Base-by-base conservation (phyloP, 2,888 invertebrate species). In the Torymus texanus region DNA sequence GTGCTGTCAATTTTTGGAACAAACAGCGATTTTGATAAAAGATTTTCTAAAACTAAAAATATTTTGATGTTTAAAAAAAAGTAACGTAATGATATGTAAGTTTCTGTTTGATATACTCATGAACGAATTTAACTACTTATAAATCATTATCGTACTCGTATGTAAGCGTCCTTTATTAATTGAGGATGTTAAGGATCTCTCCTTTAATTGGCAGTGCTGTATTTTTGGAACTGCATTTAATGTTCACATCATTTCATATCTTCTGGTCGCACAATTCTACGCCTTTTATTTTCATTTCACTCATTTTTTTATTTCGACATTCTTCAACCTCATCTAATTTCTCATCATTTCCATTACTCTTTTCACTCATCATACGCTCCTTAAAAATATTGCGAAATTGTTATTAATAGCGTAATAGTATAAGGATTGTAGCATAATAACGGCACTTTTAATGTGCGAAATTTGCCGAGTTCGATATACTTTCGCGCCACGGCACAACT, bases 1-100 rank as follows among this genome's bases (percentile, higher is more conserved):
- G 75, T 66, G 16, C 75, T 81, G 78, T 75, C 71, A 72, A 81
- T 78, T 78, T 66, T 58, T 58, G 67, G 74, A 61, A 79, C 71
- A 58, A 55, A 63, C 59, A 0, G 12, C 18, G 58, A 58, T 76
- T 80, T 76, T 80, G 72, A 72, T 67, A 80, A 80, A 65, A 73
- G 41, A 62, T 75, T 79, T 79, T 74, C 74, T 70, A 65, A 75
- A 63, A 29, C 53, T 51, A 72, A 70, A 68, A 63, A 16, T 79
- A 75, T 79, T 79, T 79, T 75, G 24, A 70, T 75, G 79, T 70
- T 8, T 63, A 50, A 51, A 53, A 10, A 51, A n/a, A 58, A 50
- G 18, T 63, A 18, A 65, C 16, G 2, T 13, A 66, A 65, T 14
- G 53, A 56, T 73, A 56, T 41, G 41, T 41, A 73, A 75, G 41